These are phyloP conservation scores for Ichneumoninae sp. DNA, from an alignment of 2,888 invertebrate species.

Conservation along the genomic window DNA sequence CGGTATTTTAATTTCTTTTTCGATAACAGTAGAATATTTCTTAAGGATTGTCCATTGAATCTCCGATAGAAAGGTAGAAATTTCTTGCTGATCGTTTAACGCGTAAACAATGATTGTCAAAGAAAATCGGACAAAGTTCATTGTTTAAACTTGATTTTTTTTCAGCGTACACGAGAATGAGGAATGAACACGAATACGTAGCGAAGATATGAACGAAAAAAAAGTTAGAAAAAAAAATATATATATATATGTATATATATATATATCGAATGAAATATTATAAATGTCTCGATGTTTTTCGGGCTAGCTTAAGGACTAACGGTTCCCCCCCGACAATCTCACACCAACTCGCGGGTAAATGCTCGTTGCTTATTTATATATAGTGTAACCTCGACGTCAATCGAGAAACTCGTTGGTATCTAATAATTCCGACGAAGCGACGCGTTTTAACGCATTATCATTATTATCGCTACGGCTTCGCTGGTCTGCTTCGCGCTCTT, in stretches of 20 bases:
- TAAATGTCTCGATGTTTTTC: constrained; percentile 27
- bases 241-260: neutral
- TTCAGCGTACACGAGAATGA: constrained; percentile 30
- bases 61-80: constrained; percentile 28
- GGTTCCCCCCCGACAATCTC: neutral
- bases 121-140: constrained; percentile 27
- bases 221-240: neutral
- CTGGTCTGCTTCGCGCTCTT: neutral
- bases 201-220: constrained; percentile 28
- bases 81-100: constrained; percentile 14
- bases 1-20: neutral
- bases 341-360: neutral
- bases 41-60: constrained; percentile 33
- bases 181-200: constrained; percentile 25
- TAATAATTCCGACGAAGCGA: constrained; percentile 12
- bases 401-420: constrained; percentile 39
- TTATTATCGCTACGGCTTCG: constrained; percentile 11
- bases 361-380: constrained; percentile 41
- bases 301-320: constrained; percentile 41
- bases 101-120: constrained; percentile 26
- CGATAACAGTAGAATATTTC: constrained; percentile 6
- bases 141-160: constrained; percentile 2
- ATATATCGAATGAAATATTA: constrained; percentile 21
- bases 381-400: neutral
- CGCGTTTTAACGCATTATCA: constrained; percentile 9